Evolutionary conservation across 2,113 vertebrate species (phyloP).

Genomic region (Corapipo altera): DNA sequence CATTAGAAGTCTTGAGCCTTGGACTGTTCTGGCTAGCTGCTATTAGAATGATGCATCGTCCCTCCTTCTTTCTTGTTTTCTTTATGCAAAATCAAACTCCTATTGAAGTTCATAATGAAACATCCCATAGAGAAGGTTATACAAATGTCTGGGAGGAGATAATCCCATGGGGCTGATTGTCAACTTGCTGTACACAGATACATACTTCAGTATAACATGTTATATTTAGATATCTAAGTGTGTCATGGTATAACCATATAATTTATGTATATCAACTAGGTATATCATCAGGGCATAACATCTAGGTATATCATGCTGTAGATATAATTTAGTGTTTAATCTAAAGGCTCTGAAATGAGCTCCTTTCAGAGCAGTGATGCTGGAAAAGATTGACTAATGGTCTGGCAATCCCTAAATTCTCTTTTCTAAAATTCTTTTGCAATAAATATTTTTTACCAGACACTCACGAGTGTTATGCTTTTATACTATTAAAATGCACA

Average conservation of each 20-base stretch:
- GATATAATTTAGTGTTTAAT: neutral
- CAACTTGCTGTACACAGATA: neutral
- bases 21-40: neutral
- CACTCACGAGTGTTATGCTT: neutral
- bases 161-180: neutral
- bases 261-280: neutral
- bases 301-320: neutral
- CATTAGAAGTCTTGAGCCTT: neutral
- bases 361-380: neutral
- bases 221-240: neutral
- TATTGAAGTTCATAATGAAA: neutral
- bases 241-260: neutral
- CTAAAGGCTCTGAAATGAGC: neutral
- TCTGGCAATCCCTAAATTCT: neutral
- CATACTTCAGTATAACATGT: neutral
- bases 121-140: neutral
- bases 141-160: neutral
- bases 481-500: neutral
- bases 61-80: neutral
- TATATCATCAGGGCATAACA: neutral
- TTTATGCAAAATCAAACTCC: neutral
- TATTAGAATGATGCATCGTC: neutral
- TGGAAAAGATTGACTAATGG: neutral
- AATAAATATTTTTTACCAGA: neutral
- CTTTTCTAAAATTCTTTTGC: neutral